Percentiles rank a stretch among this genome's conserved stretches.
These are phyloP conservation scores for Poeciliopsis gracilis DNA, from an alignment of 2,797 vertebrate genomes.

Conservation along the genomic window DNA sequence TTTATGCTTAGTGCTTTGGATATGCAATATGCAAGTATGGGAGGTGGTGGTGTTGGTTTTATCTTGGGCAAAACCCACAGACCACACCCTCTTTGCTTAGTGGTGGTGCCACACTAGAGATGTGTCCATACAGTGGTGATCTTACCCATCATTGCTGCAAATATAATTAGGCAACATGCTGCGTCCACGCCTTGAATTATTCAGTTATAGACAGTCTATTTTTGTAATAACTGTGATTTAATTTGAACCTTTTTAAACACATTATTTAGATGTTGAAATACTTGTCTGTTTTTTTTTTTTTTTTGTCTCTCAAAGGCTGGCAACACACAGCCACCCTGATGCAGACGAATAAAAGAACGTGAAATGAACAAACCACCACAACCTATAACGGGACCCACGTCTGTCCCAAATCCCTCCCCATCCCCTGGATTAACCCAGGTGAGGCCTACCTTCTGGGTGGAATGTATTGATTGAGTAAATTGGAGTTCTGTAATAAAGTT, in stretches of 20 bases:
- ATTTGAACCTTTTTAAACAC: background rate
- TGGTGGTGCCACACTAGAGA: slow-evolving; percentile 40
- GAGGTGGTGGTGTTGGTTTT: slow-evolving; percentile 42
- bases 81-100: slow-evolving; percentile 68
- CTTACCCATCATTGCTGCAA: slow-evolving; percentile 6
- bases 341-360: slow-evolving; percentile 96
- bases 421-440: slow-evolving; percentile 98
- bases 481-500: background rate
- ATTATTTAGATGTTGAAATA: background rate
- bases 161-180: background rate
- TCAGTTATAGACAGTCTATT: background rate
- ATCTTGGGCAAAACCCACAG: slow-evolving; percentile 61
- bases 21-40: slow-evolving; percentile 18
- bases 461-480: background rate
- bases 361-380: slow-evolving; percentile 99
- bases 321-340: slow-evolving; percentile 93
- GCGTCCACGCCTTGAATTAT: background rate
- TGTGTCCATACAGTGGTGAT: slow-evolving; percentile 4
- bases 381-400: slow-evolving; percentile 94
- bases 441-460: slow-evolving; percentile 42
- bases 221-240: background rate
- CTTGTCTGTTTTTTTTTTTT: background rate
- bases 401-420: slow-evolving; percentile 93
- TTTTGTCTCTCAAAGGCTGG: slow-evolving; percentile 71
- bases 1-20: background rate